Conservation (phyloP, 92 coral and sea anemone genomes). For the Porites rus region DNA sequence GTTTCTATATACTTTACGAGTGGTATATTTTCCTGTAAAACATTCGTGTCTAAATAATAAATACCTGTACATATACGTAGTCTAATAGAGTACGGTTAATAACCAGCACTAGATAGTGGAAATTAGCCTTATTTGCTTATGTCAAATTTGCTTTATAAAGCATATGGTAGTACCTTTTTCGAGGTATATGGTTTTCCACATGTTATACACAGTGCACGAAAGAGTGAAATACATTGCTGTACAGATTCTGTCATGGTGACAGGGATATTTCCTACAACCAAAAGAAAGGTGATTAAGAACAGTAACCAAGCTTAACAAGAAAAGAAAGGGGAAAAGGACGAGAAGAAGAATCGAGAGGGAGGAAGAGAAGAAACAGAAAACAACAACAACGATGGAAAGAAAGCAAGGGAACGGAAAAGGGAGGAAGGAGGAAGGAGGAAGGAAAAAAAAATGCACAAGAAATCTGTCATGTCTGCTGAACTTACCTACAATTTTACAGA, state of each 20-base stretch:
- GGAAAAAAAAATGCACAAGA: not conserved
- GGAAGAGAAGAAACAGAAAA: too few relatives aligned
- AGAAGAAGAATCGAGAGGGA: too few relatives aligned
- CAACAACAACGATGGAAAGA: not conserved
- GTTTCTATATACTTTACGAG: too few relatives aligned
- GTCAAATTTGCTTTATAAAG: too few relatives aligned
- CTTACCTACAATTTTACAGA: slow-evolving; percentile 86
- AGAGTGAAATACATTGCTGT: slow-evolving; percentile 76
- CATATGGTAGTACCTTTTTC: slow-evolving; percentile 62
- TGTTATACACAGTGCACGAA: slow-evolving; percentile 83
- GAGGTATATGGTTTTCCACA: slow-evolving; percentile 89
- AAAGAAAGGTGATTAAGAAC: not conserved
- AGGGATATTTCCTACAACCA: slow-evolving; percentile 82
- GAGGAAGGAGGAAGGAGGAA: not conserved
- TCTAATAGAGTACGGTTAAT: too few relatives aligned
- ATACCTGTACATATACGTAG: too few relatives aligned
- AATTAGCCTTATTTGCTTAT: too few relatives aligned
- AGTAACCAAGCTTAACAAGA: not conserved
- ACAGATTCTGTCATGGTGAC: slow-evolving; percentile 78
- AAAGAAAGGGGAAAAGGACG: not conserved
- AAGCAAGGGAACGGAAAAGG: not conserved
- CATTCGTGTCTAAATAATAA: too few relatives aligned
- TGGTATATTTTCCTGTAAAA: too few relatives aligned
- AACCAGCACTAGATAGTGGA: too few relatives aligned
- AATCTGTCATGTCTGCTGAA: not conserved